A percentile compares a stretch with the other conserved stretches of the same genome.
Conservation (phyloP, 2,797 vertebrate species). For the Dipus sagitta region DNA sequence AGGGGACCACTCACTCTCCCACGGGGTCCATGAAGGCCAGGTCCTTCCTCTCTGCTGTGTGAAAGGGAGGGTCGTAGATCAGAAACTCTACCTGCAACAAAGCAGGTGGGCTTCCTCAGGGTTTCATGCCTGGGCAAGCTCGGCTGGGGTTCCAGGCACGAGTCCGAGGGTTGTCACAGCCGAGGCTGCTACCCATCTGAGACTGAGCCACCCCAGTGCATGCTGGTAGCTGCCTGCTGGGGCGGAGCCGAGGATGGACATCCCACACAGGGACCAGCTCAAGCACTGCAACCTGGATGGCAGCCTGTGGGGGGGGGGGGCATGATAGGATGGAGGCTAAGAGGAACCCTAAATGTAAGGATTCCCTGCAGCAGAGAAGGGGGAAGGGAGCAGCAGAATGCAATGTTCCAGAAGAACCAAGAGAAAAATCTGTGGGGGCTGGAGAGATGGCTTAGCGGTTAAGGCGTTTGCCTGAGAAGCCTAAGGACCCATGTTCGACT, state of each 20-base stretch:
- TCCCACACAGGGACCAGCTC: accelerated
- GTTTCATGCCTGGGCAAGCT: too few relatives aligned
- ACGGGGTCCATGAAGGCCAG: slow-evolving; percentile 76
- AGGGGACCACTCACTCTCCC: slow-evolving; percentile 85
- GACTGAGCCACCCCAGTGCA: background rate
- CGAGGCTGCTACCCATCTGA: accelerated
- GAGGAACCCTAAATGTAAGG: background rate
- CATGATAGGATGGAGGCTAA: accelerated
- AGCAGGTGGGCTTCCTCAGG: background rate
- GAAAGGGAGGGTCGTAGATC: slow-evolving; percentile 90
- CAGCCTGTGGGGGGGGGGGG: background rate
- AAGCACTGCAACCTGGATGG: accelerated
- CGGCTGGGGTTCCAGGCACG: background rate
- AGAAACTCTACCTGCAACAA: slow-evolving; percentile 90
- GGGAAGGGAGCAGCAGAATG: background rate
- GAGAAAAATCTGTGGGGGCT: too few relatives aligned
- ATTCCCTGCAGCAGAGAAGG: background rate
- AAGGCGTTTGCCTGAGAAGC: too few relatives aligned
- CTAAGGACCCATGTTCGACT: too few relatives aligned
- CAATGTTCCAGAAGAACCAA: background rate
- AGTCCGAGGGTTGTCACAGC: accelerated
- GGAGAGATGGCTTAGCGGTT: too few relatives aligned
- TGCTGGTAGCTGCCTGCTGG: accelerated
- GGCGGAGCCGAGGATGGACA: background rate
- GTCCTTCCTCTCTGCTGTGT: slow-evolving; percentile 85